phyloP scores from a whole-genome alignment of 2,113 vertebrate genomes.

The Nymphicus hollandicus region DNA sequence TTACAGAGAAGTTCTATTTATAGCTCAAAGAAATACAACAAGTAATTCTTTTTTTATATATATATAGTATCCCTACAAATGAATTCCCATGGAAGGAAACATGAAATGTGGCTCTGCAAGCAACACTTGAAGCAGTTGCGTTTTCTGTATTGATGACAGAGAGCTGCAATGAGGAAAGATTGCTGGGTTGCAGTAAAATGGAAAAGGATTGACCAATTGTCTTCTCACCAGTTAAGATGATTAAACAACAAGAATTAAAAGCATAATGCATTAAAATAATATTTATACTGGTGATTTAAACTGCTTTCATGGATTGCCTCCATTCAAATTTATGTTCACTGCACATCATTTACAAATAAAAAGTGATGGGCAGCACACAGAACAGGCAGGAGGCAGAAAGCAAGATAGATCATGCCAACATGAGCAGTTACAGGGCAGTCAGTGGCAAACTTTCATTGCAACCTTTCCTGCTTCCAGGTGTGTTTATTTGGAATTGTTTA shows the following conservation, averaged over 20 bases:
- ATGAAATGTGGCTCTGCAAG: background rate
- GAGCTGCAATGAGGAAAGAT: background rate
- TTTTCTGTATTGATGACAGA: background rate
- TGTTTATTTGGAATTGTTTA: background rate
- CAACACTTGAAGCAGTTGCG: background rate
- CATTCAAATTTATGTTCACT: background rate
- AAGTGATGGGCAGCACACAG: background rate
- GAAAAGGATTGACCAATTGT: background rate
- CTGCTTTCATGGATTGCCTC: background rate
- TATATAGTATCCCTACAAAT: background rate
- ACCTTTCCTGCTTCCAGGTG: background rate
- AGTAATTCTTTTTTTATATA: background rate
- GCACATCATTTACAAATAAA: background rate
- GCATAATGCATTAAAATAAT: background rate
- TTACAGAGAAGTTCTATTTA: background rate
- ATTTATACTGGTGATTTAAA: background rate
- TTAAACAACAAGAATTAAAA: background rate
- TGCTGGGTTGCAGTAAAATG: background rate
- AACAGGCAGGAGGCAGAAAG: background rate
- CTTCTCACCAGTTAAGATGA: background rate
- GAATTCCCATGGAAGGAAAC: background rate
- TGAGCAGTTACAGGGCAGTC: background rate
- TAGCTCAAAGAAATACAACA: background rate
- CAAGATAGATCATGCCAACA: fast-evolving
- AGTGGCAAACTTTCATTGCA: background rate